Conservation (phyloP, 2,888 invertebrate species). For the Coenonympha glycerion region DNA sequence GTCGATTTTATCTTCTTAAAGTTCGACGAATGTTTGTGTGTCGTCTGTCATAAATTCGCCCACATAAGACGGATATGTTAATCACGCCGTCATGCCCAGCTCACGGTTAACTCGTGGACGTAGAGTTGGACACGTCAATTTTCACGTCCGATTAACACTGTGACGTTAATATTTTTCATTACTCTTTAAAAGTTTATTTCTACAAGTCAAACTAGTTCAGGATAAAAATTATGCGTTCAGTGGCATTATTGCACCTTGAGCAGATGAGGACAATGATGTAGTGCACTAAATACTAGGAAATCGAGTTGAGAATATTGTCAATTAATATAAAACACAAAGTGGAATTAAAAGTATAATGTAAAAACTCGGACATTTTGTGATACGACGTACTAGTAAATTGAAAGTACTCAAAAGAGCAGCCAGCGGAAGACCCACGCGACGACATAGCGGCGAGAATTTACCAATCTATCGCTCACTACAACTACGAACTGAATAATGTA, state of each 20-base stretch:
- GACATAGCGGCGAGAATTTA: constrained; percentile 54
- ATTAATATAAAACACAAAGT: too few relatives aligned
- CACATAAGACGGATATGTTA: constrained; percentile 41
- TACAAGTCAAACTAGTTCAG: too few relatives aligned
- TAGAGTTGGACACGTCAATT: constrained; percentile 31
- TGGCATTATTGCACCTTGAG: too few relatives aligned
- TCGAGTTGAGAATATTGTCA: too few relatives aligned
- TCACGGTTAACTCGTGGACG: constrained; percentile 3
- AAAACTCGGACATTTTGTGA: not conserved
- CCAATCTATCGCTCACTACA: constrained; percentile 55
- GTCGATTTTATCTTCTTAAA: not conserved
- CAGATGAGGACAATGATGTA: too few relatives aligned
- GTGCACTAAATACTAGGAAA: too few relatives aligned
- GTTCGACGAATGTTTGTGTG: not conserved
- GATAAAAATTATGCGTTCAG: too few relatives aligned
- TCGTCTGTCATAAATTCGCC: constrained; percentile 28
- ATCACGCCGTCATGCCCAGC: constrained; percentile 15
- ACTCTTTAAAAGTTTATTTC: too few relatives aligned
- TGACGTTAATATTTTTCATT: constrained; percentile 33
- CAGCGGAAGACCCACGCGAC: constrained; percentile 45
- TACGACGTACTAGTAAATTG: constrained; percentile 12
- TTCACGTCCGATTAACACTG: constrained; percentile 46
- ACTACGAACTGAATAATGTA: constrained; percentile 5
- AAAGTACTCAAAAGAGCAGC: constrained; percentile 43
- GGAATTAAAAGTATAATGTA: too few relatives aligned